Evolutionary conservation across 2,888 invertebrate species (phyloP), one percentile per base, ranked within the genome.

Genomic region (Sussaba pulchella): DNA sequence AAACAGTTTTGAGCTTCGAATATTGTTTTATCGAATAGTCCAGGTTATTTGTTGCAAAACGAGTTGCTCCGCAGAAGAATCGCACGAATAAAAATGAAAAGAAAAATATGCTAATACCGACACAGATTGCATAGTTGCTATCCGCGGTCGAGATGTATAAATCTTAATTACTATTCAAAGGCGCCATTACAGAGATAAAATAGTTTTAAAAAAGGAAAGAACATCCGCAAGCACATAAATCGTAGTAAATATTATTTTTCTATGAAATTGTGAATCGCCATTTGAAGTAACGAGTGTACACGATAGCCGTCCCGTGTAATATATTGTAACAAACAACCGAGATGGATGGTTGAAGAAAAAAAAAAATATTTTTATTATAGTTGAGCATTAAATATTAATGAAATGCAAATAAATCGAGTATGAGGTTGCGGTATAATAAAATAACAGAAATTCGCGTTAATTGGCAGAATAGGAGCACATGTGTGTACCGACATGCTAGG

Each of bases 401-500:
- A 83, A 84, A 89, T 89, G 89, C 87, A 90, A 89, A 90, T 87
- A 74, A 57, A 54, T 83, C 84, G 84, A 85, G 85, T 86, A 86
- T 84, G 84, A n/a, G 86, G 66, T 73, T 67, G 77, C 82, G 86
- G 88, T 87, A 85, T 87, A 89, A 89, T 89, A 88, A 89, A 90
- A 91, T 89, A 89, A 89, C 87, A 86, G 86, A 89, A 88, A 70
- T 89, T 88, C 87, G 84, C 85, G 69, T 89, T 91, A 91, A 91
- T 91, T 91, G 90, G 90, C 87, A 83, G 84, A 88, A 88, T 86
- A 87, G 86, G 78, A 78, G 83, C 82, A 84, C 82, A 81, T 72
- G 66, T 63, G 77, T 64, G 26, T 72, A 6, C 31, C 31, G 31
- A 31, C 31, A 31, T 31, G 31, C 4, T 31, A 31, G 31, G 4